Conservation (phyloP, 2,797 vertebrate genomes). For the Tragopan temminckii region DNA sequence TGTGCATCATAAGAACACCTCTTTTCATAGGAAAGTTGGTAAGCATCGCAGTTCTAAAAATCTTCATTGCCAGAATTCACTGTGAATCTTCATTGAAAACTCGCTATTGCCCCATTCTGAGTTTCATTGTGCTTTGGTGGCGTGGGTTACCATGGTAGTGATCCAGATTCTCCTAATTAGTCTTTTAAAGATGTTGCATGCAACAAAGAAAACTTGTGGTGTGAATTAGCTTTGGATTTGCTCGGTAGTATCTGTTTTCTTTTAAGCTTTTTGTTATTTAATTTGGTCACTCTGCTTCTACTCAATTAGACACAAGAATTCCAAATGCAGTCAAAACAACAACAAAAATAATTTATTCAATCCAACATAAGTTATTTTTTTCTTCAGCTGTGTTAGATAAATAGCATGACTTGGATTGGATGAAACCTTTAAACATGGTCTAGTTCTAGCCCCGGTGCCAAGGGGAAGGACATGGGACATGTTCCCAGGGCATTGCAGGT, state of each 20-base stretch:
- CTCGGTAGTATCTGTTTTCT: background rate
- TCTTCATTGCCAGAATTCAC: too few relatives aligned
- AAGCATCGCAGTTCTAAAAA: background rate
- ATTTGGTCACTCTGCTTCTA: background rate
- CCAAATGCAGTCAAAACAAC: background rate
- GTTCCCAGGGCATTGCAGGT: background rate
- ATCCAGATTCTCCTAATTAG: fast-evolving
- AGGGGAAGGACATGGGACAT: background rate
- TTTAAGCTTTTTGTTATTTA: background rate
- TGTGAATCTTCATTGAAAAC: background rate
- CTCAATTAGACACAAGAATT: background rate
- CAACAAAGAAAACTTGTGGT: background rate
- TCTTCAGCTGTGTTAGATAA: background rate
- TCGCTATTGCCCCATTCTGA: background rate
- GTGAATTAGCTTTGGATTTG: background rate
- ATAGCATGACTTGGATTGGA: background rate
- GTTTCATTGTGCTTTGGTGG: background rate
- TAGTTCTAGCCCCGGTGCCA: too few relatives aligned
- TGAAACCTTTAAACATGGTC: too few relatives aligned
- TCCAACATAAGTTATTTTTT: background rate
- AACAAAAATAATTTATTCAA: background rate
- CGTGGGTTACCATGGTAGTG: background rate
- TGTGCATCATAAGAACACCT: background rate
- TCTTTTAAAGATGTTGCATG: background rate
- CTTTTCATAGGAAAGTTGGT: background rate